Evolutionary conservation across 2,888 invertebrate species (phyloP).

Genomic region (Arrhopalites spinosus): DNA sequence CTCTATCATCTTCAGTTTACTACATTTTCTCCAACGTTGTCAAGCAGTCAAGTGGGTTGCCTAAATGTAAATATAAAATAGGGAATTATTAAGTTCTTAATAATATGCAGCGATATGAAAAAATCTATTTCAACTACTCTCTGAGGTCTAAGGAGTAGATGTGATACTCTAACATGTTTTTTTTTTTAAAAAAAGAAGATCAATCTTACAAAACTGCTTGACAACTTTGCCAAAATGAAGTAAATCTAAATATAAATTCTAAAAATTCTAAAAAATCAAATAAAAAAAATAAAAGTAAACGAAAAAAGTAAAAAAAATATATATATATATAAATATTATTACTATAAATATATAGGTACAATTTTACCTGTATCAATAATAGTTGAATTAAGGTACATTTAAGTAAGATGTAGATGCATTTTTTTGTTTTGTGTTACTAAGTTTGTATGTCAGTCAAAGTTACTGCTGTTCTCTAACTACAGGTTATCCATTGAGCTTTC

Average conservation of each 20-base stretch:
- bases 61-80: not conserved
- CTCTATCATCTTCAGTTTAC: not conserved
- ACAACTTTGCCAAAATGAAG: slow-evolving; percentile 12
- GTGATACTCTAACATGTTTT: not conserved
- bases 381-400: not conserved
- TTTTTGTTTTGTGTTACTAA: slow-evolving; percentile 9
- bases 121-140: not conserved
- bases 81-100: not conserved
- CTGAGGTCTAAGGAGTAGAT: not conserved
- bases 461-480: not conserved
- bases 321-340: slow-evolving; percentile 15
- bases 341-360: not conserved
- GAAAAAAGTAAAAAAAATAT: slow-evolving; percentile 11
- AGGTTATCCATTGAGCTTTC: slow-evolving; percentile 10
- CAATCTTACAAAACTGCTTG: not conserved
- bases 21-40: slow-evolving; percentile 13
- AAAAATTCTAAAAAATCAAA: slow-evolving; percentile 3
- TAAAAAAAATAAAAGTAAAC: slow-evolving; percentile 2
- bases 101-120: not conserved
- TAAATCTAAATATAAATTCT: slow-evolving; percentile 13
- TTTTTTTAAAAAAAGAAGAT: not conserved
- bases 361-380: slow-evolving; percentile 5
- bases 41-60: not conserved
- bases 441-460: slow-evolving; percentile 18
- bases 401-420: not conserved